phyloP scores from a whole-genome alignment of 2,797 vertebrate species.

The Manis crassicaudata region DNA sequence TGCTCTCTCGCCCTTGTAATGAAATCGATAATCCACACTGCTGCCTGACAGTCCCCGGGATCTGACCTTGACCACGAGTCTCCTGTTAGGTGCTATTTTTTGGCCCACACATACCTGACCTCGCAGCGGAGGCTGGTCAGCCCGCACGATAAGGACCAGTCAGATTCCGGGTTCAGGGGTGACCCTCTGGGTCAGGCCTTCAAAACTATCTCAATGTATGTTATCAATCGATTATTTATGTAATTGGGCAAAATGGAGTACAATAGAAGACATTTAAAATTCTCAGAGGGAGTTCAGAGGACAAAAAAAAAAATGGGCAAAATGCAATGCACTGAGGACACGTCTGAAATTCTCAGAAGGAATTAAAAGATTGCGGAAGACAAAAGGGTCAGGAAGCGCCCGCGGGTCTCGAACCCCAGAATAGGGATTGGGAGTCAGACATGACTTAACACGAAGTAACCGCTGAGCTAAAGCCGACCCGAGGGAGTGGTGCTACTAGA shows the following conservation, averaged over 20 bases:
- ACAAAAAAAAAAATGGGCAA: background rate
- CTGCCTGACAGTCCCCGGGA: background rate
- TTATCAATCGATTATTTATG: background rate
- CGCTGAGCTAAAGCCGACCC: constrained; percentile 14
- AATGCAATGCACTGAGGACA: background rate
- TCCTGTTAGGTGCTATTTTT: background rate
- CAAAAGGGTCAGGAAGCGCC: constrained; percentile 33
- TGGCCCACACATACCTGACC: fast-evolving
- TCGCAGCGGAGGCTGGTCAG: too few species aligned
- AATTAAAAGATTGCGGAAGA: too few species aligned
- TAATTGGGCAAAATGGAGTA: background rate
- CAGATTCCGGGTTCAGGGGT: too few species aligned
- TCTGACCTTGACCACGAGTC: background rate
- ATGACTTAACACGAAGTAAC: background rate
- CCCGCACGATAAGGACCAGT: fast-evolving
- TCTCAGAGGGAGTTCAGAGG: background rate
- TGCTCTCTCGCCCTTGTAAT: background rate
- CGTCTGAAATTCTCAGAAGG: background rate
- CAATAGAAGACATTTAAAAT: background rate
- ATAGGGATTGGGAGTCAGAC: fast-evolving
- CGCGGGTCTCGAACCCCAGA: background rate
- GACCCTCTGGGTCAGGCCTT: background rate
- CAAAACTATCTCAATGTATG: background rate
- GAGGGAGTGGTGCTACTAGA: fast-evolving
- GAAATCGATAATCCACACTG: background rate